phyloP scores from a whole-genome alignment of 2,797 vertebrate genomes.

The Erpetoichthys calabaricus region DNA sequence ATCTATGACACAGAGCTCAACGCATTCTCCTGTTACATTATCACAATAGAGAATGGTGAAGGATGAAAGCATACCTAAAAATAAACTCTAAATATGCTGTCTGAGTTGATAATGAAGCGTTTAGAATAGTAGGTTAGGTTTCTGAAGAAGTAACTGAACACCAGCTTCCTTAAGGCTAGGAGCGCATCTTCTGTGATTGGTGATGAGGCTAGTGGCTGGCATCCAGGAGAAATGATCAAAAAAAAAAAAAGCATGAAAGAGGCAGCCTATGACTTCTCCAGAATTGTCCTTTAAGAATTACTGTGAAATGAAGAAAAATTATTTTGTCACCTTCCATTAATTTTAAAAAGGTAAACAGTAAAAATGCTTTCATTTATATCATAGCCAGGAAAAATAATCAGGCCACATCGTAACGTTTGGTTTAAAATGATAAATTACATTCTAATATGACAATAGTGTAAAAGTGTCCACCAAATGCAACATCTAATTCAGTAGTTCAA shows the following conservation, averaged over 20 bases:
- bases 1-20: neutral
- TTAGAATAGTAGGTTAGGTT: slow-evolving; percentile 18
- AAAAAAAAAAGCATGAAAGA: neutral
- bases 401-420: too few relatives aligned
- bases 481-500: too few relatives aligned
- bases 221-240: neutral
- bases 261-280: neutral
- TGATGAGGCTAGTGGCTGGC: neutral
- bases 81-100: slow-evolving; percentile 40
- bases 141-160: slow-evolving; percentile 7
- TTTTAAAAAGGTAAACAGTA: too few relatives aligned
- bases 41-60: slow-evolving; percentile 29
- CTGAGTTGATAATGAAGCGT: slow-evolving; percentile 8
- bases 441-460: too few relatives aligned
- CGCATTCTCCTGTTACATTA: slow-evolving; percentile 36
- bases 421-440: too few relatives aligned
- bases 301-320: too few relatives aligned
- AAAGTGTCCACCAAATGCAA: too few relatives aligned
- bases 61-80: slow-evolving; percentile 34
- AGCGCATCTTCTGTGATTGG: neutral
- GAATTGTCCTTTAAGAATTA: neutral
- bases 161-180: neutral
- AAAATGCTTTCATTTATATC: too few relatives aligned
- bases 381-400: too few relatives aligned
- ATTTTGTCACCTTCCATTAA: too few relatives aligned